Evolutionary conservation across 2,797 vertebrate species (phyloP), one percentile per base, ranked within the genome.

Genomic region (Trachops cirrhosus): DNA sequence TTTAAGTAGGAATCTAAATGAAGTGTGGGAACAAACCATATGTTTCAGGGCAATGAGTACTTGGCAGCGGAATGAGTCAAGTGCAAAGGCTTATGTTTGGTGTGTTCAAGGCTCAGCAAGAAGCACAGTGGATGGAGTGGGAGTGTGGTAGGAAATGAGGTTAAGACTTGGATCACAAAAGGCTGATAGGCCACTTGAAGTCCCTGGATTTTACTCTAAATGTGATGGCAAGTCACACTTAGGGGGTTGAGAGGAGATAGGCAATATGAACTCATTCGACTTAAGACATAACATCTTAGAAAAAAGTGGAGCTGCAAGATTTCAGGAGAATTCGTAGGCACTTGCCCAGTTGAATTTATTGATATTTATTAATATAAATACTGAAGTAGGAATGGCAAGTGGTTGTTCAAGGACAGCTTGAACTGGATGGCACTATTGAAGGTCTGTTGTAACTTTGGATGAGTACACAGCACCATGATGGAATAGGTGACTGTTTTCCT

Each of bases 361-460:
- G 89, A 86, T 59, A 84, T 93, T 86, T 89, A 83, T 89, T 87
- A 87, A 83, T 59, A 68, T 57, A 89, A 73, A 62, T n/a, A 54
- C 32, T 74, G 24, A 0, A 10, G 29, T 37, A 62, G 48, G 21
- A 26, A 29, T 74, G 44, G 19, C 44, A 85, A 29, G 6, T 37
- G 48, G 54, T 83, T 85, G 73, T 80, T 90, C 32, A 88, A 86
- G 75, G 26, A 68, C 10, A 70, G 41, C 16, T 78, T 70, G 46
- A 34, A 5, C 37, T 80, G 52, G 48, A 67, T 34, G 22, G 46
- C 48, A 59, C 26, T 89, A 59, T 39, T 62, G 26, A 67, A 91
- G 32, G 74, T 79, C n/a, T 84, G 0, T 74, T 87, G 62, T 87
- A 86, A 34, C 26, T 87, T 78, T 50, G 50, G 46, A 87, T 80